These are phyloP conservation scores for Epizoanthus stellaris DNA, from an alignment of 92 coral and sea anemone genomes.

Conservation along the genomic window DNA sequence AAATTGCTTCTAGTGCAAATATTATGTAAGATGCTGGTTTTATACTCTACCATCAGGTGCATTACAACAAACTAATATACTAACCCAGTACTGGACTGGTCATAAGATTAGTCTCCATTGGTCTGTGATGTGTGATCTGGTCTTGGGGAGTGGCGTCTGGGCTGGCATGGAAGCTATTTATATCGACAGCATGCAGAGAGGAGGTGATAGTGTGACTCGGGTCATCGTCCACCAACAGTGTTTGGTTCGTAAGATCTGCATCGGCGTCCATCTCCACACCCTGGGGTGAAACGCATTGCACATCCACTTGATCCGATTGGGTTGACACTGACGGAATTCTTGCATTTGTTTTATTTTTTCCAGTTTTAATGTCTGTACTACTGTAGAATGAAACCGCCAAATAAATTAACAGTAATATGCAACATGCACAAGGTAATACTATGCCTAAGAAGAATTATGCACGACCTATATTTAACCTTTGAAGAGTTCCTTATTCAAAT, in stretches of 20 bases:
- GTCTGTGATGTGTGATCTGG: slow-evolving; percentile 24
- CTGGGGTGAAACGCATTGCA: not conserved
- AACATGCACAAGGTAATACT: too few relatives aligned
- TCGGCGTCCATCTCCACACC: not conserved
- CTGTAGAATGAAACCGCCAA: not conserved
- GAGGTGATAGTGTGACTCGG: slow-evolving; percentile 83
- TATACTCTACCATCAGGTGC: too few relatives aligned
- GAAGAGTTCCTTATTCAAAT: too few relatives aligned
- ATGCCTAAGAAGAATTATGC: too few relatives aligned
- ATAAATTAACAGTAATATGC: not conserved
- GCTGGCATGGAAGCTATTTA: slow-evolving; percentile 79
- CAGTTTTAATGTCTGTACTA: not conserved
- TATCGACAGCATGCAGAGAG: slow-evolving; percentile 82
- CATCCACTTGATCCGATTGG: not conserved
- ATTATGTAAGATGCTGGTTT: too few relatives aligned
- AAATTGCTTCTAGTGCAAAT: too few relatives aligned
- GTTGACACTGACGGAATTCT: too few relatives aligned
- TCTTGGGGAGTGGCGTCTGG: slow-evolving; percentile 54
- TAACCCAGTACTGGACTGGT: slow-evolving; percentile 84
- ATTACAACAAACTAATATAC: not conserved
- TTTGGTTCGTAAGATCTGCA: slow-evolving; percentile 27
- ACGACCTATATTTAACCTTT: too few relatives aligned
- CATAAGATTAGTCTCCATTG: slow-evolving; percentile 56
- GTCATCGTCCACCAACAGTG: slow-evolving; percentile 53
- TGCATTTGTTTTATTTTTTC: not conserved